These are phyloP conservation scores for Clunio marinus DNA, from an alignment of 2,888 invertebrate genomes.

Conservation along the genomic window DNA sequence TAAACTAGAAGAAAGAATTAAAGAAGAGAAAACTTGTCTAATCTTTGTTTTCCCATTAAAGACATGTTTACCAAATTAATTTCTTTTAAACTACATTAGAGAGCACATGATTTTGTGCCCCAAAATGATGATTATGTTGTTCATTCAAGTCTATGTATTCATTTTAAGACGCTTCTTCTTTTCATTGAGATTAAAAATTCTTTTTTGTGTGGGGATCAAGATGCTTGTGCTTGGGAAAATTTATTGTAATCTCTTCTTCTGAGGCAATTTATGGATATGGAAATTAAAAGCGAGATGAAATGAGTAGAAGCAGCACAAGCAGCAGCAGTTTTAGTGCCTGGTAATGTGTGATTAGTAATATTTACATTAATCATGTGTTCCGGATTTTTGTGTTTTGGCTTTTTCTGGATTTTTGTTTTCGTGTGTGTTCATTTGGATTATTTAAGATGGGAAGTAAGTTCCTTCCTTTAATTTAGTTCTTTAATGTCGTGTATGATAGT, in stretches of 20 bases:
- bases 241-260: conserved; percentile 27
- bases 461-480: too few relatives aligned
- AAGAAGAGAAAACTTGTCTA: conserved; percentile 28
- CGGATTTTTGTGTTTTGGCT: not conserved
- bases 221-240: conserved; percentile 12
- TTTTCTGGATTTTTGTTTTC: not conserved
- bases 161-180: not conserved
- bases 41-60: conserved; percentile 33
- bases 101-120: not conserved
- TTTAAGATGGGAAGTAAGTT: too few relatives aligned
- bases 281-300: not conserved
- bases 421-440: too few relatives aligned
- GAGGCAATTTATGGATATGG: not conserved
- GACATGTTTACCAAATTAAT: conserved; percentile 31
- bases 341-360: conserved; percentile 19
- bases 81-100: conserved; percentile 12
- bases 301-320: too few relatives aligned
- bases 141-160: not conserved
- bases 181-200: not conserved
- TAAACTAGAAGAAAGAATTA: too few relatives aligned
- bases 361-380: conserved; percentile 25
- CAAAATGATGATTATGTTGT: not conserved
- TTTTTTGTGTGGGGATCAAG: conserved; percentile 16
- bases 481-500: too few relatives aligned
- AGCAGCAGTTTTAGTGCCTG: not conserved